Evolutionary conservation across 2,797 vertebrate species (phyloP), one percentile per base, ranked within the genome.

Genomic region (Emydoidea blandingii): DNA sequence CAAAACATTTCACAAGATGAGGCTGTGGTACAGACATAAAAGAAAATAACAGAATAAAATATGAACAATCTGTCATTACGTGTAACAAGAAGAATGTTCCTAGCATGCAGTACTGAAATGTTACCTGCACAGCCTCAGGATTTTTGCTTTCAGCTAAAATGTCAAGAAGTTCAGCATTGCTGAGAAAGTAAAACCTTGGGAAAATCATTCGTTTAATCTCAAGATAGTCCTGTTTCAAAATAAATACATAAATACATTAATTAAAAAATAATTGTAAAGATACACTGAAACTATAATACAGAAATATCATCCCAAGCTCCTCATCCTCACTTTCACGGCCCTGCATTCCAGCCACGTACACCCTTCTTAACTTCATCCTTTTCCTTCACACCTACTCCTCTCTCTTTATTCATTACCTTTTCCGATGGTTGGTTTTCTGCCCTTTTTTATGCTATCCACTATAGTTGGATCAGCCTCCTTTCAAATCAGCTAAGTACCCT

Each of bases 151-250:
- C 89, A 56, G 98, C 93, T 83, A 98, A 59, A 92, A 98, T 96
- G 21, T 97, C 94, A 44, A 98, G 93, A 49, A 98, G 97, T 52
- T 98, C 98, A 47, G 96, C 90, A n/a, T 97, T 98, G 93, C 98
- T 98, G 72, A 98, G 98, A 90, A 98, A 98, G 95, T 98, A 98
- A 96, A 98, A 98, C 85, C 98, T 96, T 83, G 98, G 98, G 65
- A 98, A 98, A 95, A 97, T n/a, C 54, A 87, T 97, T 79, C 98
- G 95, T 92, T 98, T 98, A 79, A 96, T 93, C 93, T 98, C 98
- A 90, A 98, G 96, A 93, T 98, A 98, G 52, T 98, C 98, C 98
- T 98, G 95, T 86, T 53, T 62, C 86, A 74, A 93, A 89, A 31
- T 65, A 88, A 88, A 86, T 50, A 50, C 50, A 31, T 65, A 88